These are phyloP conservation scores for Gobionotothen gibberifrons DNA, from an alignment of 2,797 vertebrate species.

Conservation along the genomic window DNA sequence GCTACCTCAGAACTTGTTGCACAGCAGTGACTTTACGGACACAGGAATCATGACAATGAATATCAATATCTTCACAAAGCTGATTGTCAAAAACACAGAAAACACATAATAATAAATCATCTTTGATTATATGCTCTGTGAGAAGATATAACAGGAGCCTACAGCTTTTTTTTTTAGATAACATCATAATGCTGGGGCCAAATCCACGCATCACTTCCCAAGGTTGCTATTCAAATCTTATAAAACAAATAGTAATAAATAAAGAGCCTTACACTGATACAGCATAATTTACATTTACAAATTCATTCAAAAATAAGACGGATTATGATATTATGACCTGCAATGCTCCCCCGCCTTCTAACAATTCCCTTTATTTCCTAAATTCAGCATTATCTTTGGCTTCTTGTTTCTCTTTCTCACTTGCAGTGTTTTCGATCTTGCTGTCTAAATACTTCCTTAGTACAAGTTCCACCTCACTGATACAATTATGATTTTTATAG, in stretches of 20 bases:
- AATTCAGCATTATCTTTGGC: slow-evolving; percentile 52
- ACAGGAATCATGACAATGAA: slow-evolving; percentile 7
- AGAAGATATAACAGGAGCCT: slow-evolving; percentile 14
- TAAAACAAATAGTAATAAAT: slow-evolving; percentile 24
- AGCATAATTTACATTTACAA: slow-evolving; percentile 22
- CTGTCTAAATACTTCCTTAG: neutral
- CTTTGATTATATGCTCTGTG: slow-evolving; percentile 8
- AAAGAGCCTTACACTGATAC: slow-evolving; percentile 20
- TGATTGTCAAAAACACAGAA: slow-evolving; percentile 32
- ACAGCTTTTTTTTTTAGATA: slow-evolving; percentile 13
- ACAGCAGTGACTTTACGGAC: slow-evolving; percentile 24
- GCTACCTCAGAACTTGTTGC: slow-evolving; percentile 5
- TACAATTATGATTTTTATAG: neutral
- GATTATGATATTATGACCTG: slow-evolving; percentile 39
- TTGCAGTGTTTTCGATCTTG: neutral
- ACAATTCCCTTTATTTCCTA: slow-evolving; percentile 41
- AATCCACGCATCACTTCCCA: neutral
- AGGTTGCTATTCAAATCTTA: slow-evolving; percentile 11
- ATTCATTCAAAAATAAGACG: slow-evolving; percentile 1
- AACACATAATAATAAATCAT: slow-evolving; percentile 22
- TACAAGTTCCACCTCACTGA: neutral
- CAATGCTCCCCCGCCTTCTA: neutral
- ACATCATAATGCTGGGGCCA: neutral
- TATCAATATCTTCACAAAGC: neutral
- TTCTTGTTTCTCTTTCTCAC: slow-evolving; percentile 21